phyloP scores from a whole-genome alignment of 2,797 vertebrate species.

The Hemibagrus guttatus region DNA sequence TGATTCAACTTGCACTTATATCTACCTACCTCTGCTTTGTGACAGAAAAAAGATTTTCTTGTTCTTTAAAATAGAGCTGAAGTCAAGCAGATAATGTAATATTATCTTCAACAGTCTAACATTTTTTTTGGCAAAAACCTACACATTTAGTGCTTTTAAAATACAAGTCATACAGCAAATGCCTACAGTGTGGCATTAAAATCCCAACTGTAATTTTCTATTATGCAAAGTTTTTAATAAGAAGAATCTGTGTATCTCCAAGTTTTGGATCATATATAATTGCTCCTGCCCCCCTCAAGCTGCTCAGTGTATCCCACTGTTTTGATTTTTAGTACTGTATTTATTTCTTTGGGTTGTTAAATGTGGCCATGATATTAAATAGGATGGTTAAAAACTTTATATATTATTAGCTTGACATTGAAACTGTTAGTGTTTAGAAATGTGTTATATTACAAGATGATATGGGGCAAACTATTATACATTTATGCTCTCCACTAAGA shows the following conservation, averaged over 20 bases:
- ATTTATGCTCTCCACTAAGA: background rate
- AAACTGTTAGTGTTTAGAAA: background rate
- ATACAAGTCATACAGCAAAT: background rate
- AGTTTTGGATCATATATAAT: background rate
- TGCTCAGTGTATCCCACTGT: background rate
- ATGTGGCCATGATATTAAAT: background rate
- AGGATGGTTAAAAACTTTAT: background rate
- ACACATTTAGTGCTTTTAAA: background rate
- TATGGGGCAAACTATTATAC: background rate
- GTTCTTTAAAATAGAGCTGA: background rate
- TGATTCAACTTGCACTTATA: background rate
- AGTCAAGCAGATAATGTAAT: background rate
- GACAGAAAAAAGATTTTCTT: background rate
- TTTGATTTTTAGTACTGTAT: background rate
- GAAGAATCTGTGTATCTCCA: background rate
- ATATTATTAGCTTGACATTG: background rate
- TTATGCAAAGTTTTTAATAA: background rate
- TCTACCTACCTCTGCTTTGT: background rate
- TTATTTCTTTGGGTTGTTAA: conserved; percentile 9
- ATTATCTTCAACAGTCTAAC: background rate
- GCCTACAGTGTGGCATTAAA: background rate
- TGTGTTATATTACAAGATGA: background rate
- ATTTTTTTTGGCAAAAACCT: background rate
- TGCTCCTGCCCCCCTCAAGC: too few species aligned
- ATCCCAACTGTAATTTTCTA: background rate